Evolutionary conservation across 1,140 invertebrate genomes (phyloP).

Genomic region (Dinoponera quadriceps): DNA sequence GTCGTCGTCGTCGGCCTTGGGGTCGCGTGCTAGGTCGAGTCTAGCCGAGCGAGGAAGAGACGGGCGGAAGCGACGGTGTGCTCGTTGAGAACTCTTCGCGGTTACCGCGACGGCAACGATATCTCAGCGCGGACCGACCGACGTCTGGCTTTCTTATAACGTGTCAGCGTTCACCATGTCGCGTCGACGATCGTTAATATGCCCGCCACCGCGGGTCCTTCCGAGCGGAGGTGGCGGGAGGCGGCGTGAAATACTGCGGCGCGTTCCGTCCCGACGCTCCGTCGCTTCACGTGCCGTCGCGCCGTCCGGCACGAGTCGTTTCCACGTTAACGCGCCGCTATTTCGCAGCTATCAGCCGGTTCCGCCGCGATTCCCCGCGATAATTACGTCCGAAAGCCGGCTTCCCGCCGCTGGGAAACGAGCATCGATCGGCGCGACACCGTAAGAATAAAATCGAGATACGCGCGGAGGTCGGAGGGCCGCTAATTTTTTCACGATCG

Average conservation of each 20-base stretch:
- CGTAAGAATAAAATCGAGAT: background rate
- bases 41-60: background rate
- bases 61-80: background rate
- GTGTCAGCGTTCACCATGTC: slow-evolving; percentile 32
- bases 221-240: background rate
- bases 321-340: slow-evolving; percentile 56
- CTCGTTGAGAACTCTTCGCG: slow-evolving; percentile 28
- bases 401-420: background rate
- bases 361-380: slow-evolving; percentile 42
- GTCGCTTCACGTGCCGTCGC: slow-evolving; percentile 53
- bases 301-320: slow-evolving; percentile 49
- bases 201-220: slow-evolving; percentile 18
- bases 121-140: slow-evolving; percentile 3
- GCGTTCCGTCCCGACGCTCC: slow-evolving; percentile 54
- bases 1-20: slow-evolving; percentile 18
- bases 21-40: slow-evolving; percentile 35
- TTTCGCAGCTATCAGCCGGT: slow-evolving; percentile 50
- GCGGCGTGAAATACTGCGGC: slow-evolving; percentile 55
- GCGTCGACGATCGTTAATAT: slow-evolving; percentile 51
- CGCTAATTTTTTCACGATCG: too few species aligned
- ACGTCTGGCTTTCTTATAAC: slow-evolving; percentile 27
- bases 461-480: background rate
- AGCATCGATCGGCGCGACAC: slow-evolving; percentile 18
- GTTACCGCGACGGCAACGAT: slow-evolving; percentile 2
- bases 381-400: slow-evolving; percentile 51